Base-by-base conservation (phyloP, 2,888 invertebrate species). In the Drosophila atroscutellata region DNA sequence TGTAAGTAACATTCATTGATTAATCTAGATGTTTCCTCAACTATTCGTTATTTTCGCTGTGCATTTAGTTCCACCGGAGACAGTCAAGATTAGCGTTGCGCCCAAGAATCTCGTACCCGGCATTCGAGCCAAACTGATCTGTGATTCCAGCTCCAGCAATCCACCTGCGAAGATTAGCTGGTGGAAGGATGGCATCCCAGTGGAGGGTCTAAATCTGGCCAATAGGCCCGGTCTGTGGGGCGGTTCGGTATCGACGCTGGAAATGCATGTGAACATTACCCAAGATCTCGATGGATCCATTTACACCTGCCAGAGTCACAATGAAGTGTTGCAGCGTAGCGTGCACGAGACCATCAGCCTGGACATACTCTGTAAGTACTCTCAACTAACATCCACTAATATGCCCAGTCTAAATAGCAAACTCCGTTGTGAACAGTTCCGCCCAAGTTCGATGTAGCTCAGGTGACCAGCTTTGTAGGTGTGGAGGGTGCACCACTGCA, bases 101-200 rank as follows among this genome's bases (percentile, higher is more conserved):
- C 92, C 92, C 24, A 91, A 91, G 58, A 91, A 92, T 57, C 80
- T 92, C 4, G 89, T 91, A 61, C 92, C 92, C 0, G 92, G 92
- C 11, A 91, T 91, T 20, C 79, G 85, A 5, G 92, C 92, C 18
- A 92, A 91, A 64, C 77, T 92, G 4, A 91, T 92, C 54, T 92
- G 92, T 64, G 92, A 92, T 60, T 92, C 92, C 0, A 92, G 92
- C 58, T 92, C 92, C 0, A 92, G 92, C 42, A 92, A 92, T 83
- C 92, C 92, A 0, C 92, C 92, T 0, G 92, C 92, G 5, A 86
- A 91, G 55, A 90, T 92, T 1, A 92, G 92, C 11, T 92, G 92
- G 92, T 92, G 92, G 92, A 92, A 92, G 65, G 92, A 92, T 59
- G 92, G 92, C 30, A 92, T 92, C 39, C 92, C 92, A 0, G 92